These are phyloP conservation scores for Apamea crenata DNA, from an alignment of 2,888 invertebrate species.

Conservation along the genomic window DNA sequence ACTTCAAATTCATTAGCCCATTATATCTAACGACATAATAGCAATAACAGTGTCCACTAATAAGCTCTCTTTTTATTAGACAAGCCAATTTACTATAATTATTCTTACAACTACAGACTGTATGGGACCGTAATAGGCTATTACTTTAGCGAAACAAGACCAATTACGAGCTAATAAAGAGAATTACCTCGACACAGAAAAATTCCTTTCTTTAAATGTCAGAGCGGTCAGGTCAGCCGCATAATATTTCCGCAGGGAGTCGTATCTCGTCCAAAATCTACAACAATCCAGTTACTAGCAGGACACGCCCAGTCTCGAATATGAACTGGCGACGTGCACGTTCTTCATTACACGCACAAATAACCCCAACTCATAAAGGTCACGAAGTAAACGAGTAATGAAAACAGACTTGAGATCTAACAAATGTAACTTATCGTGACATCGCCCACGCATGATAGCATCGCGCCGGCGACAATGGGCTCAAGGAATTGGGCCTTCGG, in stretches of 20 bases:
- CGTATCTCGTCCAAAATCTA: slow-evolving; percentile 76
- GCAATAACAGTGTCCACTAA: slow-evolving; percentile 38
- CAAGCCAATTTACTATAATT: slow-evolving; percentile 53
- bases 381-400: slow-evolving; percentile 75
- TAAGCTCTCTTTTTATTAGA: slow-evolving; percentile 47
- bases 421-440: slow-evolving; percentile 81
- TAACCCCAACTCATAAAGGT: slow-evolving; percentile 72
- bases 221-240: slow-evolving; percentile 67
- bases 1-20: slow-evolving; percentile 12
- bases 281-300: slow-evolving; percentile 74
- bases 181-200: slow-evolving; percentile 72
- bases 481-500: slow-evolving; percentile 78
- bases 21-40: slow-evolving; percentile 37
- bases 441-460: slow-evolving; percentile 84
- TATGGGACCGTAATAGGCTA: slow-evolving; percentile 66
- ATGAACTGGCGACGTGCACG: slow-evolving; percentile 75
- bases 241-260: slow-evolving; percentile 75
- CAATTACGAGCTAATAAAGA: slow-evolving; percentile 76
- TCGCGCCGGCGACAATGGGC: slow-evolving; percentile 78
- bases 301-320: slow-evolving; percentile 71
- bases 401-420: slow-evolving; percentile 75
- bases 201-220: slow-evolving; percentile 72
- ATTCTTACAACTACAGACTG: slow-evolving; percentile 51
- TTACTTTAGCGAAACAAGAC: slow-evolving; percentile 72
- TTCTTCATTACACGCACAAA: slow-evolving; percentile 80